Evolutionary conservation across 2,888 invertebrate genomes (phyloP).

Genomic region (Troilus luridus): DNA sequence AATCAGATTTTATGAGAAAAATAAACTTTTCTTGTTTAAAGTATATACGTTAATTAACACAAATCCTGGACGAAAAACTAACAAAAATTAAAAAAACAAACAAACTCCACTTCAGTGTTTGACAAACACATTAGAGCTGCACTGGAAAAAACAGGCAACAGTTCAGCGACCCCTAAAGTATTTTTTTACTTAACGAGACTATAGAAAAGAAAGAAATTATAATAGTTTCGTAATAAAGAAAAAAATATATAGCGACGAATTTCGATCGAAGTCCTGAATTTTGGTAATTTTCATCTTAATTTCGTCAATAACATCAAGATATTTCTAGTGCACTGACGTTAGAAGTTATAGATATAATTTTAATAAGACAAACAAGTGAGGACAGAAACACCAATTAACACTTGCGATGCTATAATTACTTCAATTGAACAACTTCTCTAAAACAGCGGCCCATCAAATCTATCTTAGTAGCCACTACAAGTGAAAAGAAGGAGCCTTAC

Average conservation of each 20-base stretch:
- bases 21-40: neutral
- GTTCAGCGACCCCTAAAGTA: neutral
- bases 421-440: neutral
- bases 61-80: neutral
- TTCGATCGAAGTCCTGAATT: too few species aligned
- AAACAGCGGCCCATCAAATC: neutral
- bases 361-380: neutral
- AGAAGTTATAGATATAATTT: neutral
- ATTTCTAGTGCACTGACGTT: neutral
- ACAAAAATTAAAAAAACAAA: neutral
- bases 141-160: neutral
- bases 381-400: neutral
- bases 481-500: neutral
- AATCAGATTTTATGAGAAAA: neutral
- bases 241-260: too few species aligned
- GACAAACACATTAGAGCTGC: neutral
- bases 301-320: neutral
- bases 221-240: neutral
- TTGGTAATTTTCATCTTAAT: too few species aligned
- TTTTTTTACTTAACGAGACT: too few species aligned
- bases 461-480: neutral
- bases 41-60: neutral
- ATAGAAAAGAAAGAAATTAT: too few species aligned
- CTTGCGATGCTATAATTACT: neutral
- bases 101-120: neutral